Base-by-base conservation (phyloP, 2,888 invertebrate genomes). In the Drosophila macrospina region DNA sequence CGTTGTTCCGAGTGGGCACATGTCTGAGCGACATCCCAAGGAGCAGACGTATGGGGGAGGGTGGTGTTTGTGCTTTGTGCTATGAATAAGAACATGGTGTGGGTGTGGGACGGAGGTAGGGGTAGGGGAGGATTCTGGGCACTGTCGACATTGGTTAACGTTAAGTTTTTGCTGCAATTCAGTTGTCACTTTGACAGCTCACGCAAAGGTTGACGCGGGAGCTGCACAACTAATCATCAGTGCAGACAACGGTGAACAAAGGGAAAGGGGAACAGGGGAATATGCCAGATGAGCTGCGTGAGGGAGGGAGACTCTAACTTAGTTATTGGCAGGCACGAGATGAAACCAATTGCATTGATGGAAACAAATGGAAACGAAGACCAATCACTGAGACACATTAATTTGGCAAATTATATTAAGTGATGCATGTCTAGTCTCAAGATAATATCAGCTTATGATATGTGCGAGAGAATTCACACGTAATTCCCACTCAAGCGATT, bases 101-200 rank as follows among this genome's bases (percentile, higher is more conserved):
- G n/a, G n/a, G n/a, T n/a, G n/a, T n/a, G n/a, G n/a, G n/a, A n/a
- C 11, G n/a, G 13, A n/a, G 26, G n/a, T 3, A 13, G 8, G 36
- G 1, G n/a, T n/a, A 10, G 26, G 15, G 5, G 16, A 6, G 41
- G 1, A 11, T 24, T 11, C n/a, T n/a, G n/a, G 37, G 28, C 8
- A 24, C 57, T 72, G 86, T 80, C 86, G 68, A 70, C 77, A 71
- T 82, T 76, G 83, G 76, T 80, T 83, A 74, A 69, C 62, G 61
- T 63, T 66, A 66, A 62, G 61, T 78, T 74, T 64, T 61, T 45
- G 69, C 77, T 83, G 79, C 83, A 84, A 81, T 79, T 86, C 86
- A 79, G 74, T 68, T 86, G 86, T 84, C 84, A 86, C 75, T 84
- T 72, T 84, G 84, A 84, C 84, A 84, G 86, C 84, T 86, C 86